phyloP scores from a whole-genome alignment of 2,888 invertebrate species.

The Vesta saturnalis region DNA sequence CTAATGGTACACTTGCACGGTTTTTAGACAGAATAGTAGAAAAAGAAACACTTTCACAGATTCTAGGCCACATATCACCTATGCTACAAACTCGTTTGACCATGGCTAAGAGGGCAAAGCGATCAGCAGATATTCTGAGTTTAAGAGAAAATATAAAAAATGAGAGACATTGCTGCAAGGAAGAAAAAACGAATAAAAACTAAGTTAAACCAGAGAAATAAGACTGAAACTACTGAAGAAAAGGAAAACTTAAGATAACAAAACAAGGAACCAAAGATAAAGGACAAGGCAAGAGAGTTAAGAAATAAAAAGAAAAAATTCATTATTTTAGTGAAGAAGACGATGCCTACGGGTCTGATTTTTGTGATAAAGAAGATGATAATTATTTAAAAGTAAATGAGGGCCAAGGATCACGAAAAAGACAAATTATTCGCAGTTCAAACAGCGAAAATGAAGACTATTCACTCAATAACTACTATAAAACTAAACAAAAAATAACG shows the following conservation, averaged over 20 bases:
- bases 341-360: background rate
- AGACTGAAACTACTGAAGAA: background rate
- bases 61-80: constrained; percentile 10
- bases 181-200: background rate
- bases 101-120: constrained; percentile 10
- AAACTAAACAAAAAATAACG: too few species aligned
- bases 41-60: constrained; percentile 1
- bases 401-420: background rate
- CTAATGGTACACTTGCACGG: background rate
- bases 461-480: too few species aligned
- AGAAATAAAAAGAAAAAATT: background rate
- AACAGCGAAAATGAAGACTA: background rate
- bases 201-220: background rate
- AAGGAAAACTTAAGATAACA: too few species aligned
- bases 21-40: background rate
- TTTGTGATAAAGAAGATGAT: background rate
- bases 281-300: background rate
- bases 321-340: background rate
- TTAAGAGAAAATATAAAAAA: constrained; percentile 10
- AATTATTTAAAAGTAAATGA: too few species aligned
- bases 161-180: background rate
- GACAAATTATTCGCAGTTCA: constrained; percentile 3
- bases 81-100: constrained; percentile 15
- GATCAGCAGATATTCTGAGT: constrained; percentile 19
- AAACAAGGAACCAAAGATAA: background rate